These are phyloP conservation scores for Pammene aurita DNA, from an alignment of 2,888 invertebrate genomes.

Conservation along the genomic window DNA sequence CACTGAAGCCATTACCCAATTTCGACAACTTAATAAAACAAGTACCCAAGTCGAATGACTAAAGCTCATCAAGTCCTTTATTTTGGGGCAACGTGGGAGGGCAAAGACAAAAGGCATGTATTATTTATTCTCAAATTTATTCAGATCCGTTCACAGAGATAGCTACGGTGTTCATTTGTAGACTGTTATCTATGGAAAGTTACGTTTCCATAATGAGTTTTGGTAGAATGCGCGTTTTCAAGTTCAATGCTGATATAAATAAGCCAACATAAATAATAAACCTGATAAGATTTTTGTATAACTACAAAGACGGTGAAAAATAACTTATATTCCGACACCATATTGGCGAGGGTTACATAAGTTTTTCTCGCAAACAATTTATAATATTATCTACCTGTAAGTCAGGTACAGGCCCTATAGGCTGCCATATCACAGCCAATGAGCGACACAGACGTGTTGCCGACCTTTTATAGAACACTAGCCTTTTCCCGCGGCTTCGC, in stretches of 20 bases:
- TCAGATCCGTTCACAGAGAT: slow-evolving; percentile 48
- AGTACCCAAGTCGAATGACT: slow-evolving; percentile 53
- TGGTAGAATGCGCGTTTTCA: slow-evolving; percentile 16
- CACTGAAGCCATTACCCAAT: slow-evolving; percentile 38
- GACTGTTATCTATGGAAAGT: slow-evolving; percentile 40
- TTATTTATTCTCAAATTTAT: slow-evolving; percentile 62
- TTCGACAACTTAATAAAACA: slow-evolving; percentile 47
- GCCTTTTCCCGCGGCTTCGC: no score
- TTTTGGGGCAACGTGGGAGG: slow-evolving; percentile 59
- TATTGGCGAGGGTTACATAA: no score
- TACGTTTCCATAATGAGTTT: slow-evolving; percentile 37
- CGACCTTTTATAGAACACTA: no score
- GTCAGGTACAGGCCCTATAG: no score
- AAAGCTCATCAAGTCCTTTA: slow-evolving; percentile 59
- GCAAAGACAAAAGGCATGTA: slow-evolving; percentile 56
- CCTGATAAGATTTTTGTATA: not conserved
- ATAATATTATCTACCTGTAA: no score
- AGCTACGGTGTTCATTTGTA: slow-evolving; percentile 47
- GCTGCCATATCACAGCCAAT: no score
- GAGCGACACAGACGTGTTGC: no score
- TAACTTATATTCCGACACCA: no score
- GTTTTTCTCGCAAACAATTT: no score
- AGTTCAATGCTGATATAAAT: not conserved
- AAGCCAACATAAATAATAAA: not conserved
- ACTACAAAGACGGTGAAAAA: no score